Evolutionary conservation across 2,888 invertebrate species (phyloP), one percentile per base, ranked within the genome.

Genomic region (Orgyia antiqua): DNA sequence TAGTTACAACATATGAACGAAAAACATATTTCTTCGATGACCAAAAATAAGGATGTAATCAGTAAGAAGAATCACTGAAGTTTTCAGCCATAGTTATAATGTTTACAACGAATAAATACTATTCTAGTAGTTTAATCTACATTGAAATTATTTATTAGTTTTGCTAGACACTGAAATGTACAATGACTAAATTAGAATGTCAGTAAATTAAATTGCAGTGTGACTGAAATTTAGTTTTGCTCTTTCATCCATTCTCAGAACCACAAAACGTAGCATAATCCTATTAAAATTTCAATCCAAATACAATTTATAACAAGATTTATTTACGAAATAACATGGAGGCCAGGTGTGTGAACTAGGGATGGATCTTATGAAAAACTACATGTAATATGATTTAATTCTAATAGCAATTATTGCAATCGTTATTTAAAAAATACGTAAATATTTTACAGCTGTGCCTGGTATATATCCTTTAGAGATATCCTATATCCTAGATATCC

Each of bases 231-330:
- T n/a, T 17, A 21, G 17, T 18, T 18, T 7, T 17, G 6, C 10
- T 19, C 15, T 27, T 24, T 27, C 31, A 31, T 27, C 19, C 19
- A 21, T 36, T 36, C 36, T 13, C 8, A 28, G 36, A 36, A 36
- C 9, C 13, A 3, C 15, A 20, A 28, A 27, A 31, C 26, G 26
- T 27, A 29, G 10, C 9, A 27, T 38, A 45, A 49, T 45, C 36
- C 34, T 17, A 29, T 41, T 31, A 47, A 39, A 36, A 50, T 26
- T 39, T 29, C 35, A 36, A 25, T 35, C 15, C 31, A 40, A 38
- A 31, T 20, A 26, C 35, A 27, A 39, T 45, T 40, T 45, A 50
- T 45, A 13, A 30, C 21, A 29, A 37, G 51, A 50, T 47, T 47
- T 37, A 51, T 42, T 18, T 27, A 24, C 31, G 31, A 31, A 24